Evolutionary conservation across 2,888 invertebrate genomes (phyloP), one percentile per base, ranked within the genome.

Genomic region (Pteria penguin): DNA sequence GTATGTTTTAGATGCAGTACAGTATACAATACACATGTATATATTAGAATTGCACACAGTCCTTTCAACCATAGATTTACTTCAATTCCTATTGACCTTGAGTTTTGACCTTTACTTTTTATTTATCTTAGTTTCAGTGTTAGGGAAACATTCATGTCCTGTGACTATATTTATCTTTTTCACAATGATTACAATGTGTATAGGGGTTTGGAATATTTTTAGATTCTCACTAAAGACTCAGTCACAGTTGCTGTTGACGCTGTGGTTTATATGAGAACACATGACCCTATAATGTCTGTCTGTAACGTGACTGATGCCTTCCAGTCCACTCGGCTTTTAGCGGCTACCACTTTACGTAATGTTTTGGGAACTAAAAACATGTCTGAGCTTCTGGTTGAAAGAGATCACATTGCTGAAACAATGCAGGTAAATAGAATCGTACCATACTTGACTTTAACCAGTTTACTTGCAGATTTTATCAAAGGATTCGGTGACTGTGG

Each of bases 201-300:
- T n/a, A n/a, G n/a, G n/a, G n/a, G 29, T 60, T 32, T 61, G 22
- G 68, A 45, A 63, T 69, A 36, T 60, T 79, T 75, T 60, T 93
- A 98, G 98, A 97, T 98, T 14, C 93, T 98, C 85, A 98, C 98
- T 52, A 97, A 97, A 93, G 98, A 98, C 93, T 97, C 97, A 69
- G 98, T 98, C 73, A 99, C 98, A 0, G 98, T 99, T 3, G 97
- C 97, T 1, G 98, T 99, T 60, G 98, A 99, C 91, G 98, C 98
- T 29, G 94, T 94, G 0, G 89, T 93, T 27, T 93, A 93, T 82
- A 93, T 92, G 76, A 86, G 93, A 61, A 97, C 99, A 31, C 97
- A 96, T 88, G 98, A 98, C 92, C 98, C 99, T 18, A 98, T 98
- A 0, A 96, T 98, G 80, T 98, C 98, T 60, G 97, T 93, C n/a